Evolutionary conservation across 2,797 vertebrate genomes (phyloP), one percentile per base, ranked within the genome.

Genomic region (Simalia tracyae): DNA sequence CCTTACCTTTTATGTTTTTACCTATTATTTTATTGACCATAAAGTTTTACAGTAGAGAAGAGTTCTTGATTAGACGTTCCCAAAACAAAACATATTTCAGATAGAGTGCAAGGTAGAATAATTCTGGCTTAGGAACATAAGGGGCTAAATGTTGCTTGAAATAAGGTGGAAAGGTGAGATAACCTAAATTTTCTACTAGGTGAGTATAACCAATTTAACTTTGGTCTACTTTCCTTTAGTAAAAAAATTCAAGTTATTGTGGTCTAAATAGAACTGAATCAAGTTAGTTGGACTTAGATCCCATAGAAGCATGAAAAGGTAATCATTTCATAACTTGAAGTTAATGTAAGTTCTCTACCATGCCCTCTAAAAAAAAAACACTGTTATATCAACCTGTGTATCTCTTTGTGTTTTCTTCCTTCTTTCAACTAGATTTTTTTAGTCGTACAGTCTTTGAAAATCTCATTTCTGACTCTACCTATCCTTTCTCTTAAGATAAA

Each of bases 341-440:
- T 14, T 36, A 42, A 31, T 14, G 24, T 76, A 89, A 26, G 24
- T 89, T 88, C 31, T 9, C 31, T 7, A 42, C 68, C 50, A 54
- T 36, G 36, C 17, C 36, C 17, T 17, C 2, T 36, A 19, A 72
- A 72, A 10, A 10, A 42, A 11, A 8, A 4, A 2, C 50, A 54
- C 50, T 22, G 72, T 76, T 76, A 42, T 5, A 36, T 81, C 36
- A 81, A 46, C 19, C 8, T 81, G 19, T 81, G 36, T 3, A 81
- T 81, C 36, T 86, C 92, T 5, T 19, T 9, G 5, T 89, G 15
- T 91, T 94, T 91, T 94, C 94, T 95, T 90, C 89, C 31, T 92
- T 94, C 95, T 95, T 86, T 89, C n/a, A 93, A 72, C 94, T 87
- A 93, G 85, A 94, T 91, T 7, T 92, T 95, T 94, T 88, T 89